Percentiles rank a stretch among this genome's conserved stretches.
These are phyloP conservation scores for Terebella lapidaria DNA, from an alignment of 2,888 invertebrate species.

Conservation along the genomic window DNA sequence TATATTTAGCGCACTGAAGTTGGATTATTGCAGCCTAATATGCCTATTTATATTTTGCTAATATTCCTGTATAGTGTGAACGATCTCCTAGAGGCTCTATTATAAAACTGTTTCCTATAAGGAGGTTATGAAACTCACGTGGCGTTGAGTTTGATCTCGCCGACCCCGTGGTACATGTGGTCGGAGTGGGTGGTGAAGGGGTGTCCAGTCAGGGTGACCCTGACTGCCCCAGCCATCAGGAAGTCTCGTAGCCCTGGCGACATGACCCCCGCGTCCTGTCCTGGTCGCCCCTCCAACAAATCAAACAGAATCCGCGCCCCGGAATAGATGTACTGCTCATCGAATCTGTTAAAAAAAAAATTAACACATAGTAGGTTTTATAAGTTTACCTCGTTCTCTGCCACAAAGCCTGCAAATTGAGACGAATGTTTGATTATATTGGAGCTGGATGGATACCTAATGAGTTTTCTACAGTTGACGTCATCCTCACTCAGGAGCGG, in stretches of 20 bases:
- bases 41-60: too few species aligned
- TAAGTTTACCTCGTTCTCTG: neutral
- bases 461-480: constrained; percentile 12
- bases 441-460: constrained; percentile 12
- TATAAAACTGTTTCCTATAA: too few species aligned
- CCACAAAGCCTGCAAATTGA: too few species aligned
- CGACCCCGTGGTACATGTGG: constrained; percentile 17
- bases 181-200: neutral
- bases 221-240: constrained; percentile 11
- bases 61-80: too few species aligned
- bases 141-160: constrained; percentile 17
- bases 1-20: too few species aligned
- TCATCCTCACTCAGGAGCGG: constrained; percentile 6
- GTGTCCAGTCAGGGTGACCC: constrained; percentile 11
- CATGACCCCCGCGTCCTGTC: constrained; percentile 3
- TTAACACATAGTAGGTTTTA: too few species aligned
- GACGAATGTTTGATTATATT: too few species aligned
- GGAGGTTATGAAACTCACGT: too few species aligned
- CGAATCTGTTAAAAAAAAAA: neutral
- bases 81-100: too few species aligned
- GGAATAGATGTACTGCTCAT: constrained; percentile 1
- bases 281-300: constrained; percentile 15
- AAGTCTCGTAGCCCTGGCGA: constrained; percentile 9
- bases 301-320: constrained; percentile 10
- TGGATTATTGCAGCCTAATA: too few species aligned